phyloP scores from a whole-genome alignment of 2,113 vertebrate genomes.

The Cichladusa arquata region DNA sequence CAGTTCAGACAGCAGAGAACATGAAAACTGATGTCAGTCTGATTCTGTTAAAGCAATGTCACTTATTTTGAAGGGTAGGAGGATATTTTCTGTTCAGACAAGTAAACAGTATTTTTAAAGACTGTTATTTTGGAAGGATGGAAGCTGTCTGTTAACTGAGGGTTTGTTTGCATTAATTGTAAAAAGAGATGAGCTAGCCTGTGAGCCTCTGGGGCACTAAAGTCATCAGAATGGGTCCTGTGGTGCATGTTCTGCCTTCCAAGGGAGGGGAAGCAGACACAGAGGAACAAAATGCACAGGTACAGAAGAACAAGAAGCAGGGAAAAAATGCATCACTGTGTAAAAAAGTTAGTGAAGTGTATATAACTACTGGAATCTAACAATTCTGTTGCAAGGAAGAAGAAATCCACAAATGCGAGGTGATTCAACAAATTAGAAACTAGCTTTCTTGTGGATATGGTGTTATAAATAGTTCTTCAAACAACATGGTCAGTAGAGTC shows the following conservation, averaged over 20 bases:
- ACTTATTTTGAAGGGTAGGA: conserved; percentile 13
- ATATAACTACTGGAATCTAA: not conserved
- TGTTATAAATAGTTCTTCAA: not conserved
- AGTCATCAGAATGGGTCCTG: not conserved
- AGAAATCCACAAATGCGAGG: not conserved
- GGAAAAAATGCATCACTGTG: not conserved
- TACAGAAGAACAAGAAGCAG: not conserved
- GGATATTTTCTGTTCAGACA: conserved; percentile 21
- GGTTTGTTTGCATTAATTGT: conserved; percentile 11
- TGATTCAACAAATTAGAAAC: not conserved
- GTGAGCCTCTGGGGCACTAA: not conserved
- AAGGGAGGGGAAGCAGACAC: not conserved
- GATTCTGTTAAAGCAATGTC: conserved; percentile 47
- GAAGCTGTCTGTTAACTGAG: conserved; percentile 4
- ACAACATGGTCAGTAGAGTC: not conserved
- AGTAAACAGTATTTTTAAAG: conserved; percentile 29
- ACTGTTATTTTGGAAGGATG: not conserved
- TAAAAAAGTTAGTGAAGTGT: not conserved
- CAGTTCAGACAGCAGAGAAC: conserved; percentile 48
- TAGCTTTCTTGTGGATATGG: not conserved
- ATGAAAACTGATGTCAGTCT: conserved; percentile 41
- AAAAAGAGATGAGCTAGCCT: not conserved
- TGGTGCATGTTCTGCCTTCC: not conserved
- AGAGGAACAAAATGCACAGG: not conserved
- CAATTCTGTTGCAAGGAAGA: not conserved